Evolutionary conservation across 2,797 vertebrate species (phyloP).

Genomic region (Garrulus glandarius): DNA sequence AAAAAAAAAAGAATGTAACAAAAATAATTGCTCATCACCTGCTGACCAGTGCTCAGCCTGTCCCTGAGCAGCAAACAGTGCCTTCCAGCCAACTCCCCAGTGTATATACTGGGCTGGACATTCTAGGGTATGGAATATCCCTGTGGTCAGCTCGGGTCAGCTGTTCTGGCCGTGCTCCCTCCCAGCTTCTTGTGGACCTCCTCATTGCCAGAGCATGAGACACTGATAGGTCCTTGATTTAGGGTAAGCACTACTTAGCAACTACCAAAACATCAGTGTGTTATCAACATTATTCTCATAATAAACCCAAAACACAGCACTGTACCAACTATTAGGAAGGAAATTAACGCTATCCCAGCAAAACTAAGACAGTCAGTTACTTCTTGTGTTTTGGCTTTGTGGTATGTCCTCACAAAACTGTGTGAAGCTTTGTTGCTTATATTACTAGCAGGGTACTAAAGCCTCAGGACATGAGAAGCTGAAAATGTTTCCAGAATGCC

Average conservation of each 20-base stretch:
- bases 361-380: neutral
- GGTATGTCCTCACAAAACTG: neutral
- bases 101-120: neutral
- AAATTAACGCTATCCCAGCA: neutral
- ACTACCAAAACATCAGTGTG: neutral
- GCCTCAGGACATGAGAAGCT: neutral
- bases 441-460: neutral
- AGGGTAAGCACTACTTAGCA: neutral
- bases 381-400: neutral
- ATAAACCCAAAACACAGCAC: neutral
- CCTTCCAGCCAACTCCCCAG: neutral
- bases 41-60: neutral
- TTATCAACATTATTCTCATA: neutral
- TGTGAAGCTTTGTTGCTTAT: neutral
- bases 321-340: neutral
- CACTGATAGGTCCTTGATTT: neutral
- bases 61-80: rapidly evolving
- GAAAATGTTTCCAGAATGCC: neutral
- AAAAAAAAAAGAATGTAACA: neutral
- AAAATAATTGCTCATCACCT: neutral
- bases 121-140: neutral
- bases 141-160: neutral
- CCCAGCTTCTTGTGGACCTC: neutral
- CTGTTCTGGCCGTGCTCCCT: neutral
- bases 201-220: neutral